Percentiles rank a stretch among this genome's conserved stretches.
Evolutionary conservation across 2,797 vertebrate genomes (phyloP).

Genomic region (Podargus strigoides): DNA sequence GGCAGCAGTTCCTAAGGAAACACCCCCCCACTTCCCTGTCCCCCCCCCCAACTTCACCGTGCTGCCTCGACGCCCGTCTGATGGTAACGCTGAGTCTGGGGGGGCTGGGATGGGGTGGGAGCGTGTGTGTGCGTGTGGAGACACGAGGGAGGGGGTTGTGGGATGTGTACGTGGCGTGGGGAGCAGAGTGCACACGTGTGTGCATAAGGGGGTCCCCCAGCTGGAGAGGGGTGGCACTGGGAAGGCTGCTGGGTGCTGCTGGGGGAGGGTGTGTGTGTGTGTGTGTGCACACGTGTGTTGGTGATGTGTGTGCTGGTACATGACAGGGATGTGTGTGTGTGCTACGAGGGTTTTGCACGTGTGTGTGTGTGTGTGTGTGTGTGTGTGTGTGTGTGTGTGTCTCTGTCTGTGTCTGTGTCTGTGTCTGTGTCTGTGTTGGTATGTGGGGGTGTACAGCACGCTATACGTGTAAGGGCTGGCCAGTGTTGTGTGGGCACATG

Average conservation of each 20-base stretch:
- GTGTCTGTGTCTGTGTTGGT: no score
- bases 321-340: neutral
- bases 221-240: no score
- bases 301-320: neutral
- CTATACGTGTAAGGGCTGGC: neutral
- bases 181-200: no score
- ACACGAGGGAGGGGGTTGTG: no score
- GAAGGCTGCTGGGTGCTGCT: neutral
- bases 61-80: neutral
- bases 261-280: no score
- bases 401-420: no score
- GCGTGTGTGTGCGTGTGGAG: neutral
- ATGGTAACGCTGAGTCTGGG: neutral
- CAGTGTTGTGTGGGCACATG: accelerated
- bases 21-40: no score
- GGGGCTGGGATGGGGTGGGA: neutral
- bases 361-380: neutral
- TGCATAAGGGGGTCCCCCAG: neutral
- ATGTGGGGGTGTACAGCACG: accelerated
- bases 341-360: no score
- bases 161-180: no score
- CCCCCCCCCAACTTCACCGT: neutral
- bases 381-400: no score
- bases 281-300: neutral
- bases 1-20: neutral